Evolutionary conservation across 1,140 invertebrate species (phyloP), one percentile per base, ranked within the genome.

Genomic region (Luehdorfia chinensis): DNA sequence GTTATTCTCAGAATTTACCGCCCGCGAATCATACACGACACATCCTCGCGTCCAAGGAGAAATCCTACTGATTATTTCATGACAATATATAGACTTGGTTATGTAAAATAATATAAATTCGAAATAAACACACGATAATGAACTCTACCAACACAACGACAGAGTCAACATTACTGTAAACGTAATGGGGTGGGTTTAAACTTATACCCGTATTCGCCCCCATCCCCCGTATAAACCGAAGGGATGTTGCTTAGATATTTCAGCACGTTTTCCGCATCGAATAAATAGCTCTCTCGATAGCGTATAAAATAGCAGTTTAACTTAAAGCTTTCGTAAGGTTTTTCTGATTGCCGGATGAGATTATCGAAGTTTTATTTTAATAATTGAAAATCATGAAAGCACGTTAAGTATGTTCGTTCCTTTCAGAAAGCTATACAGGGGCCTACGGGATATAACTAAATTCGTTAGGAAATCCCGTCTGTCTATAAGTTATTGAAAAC

Each of bases 21-120:
- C 13, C 5, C 11, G 14, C 11, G 4, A 12, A n/a, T 28, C 14
- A 6, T 15, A 21, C 4, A 36, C 50, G 47, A 28, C 8, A 56
- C 65, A 50, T 48, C 47, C 32, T 32, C 41, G 14, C 23, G 11
- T 30, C 34, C 43, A 41, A 57, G 58, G 58, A 48, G 34, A 50
- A 55, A 49, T 51, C 55, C 66, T 78, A 81, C 77, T 81, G 77
- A 78, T 81, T 81, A 81, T 81, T 81, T 81, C 68, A 81, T 68
- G 53, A 55, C 41, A 54, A 75, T 64, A 70, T 52, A 65, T 71
- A 75, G 56, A 59, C 65, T 54, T 64, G 57, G 63, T 66, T 71
- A 76, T 76, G 61, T 69, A 69, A 66, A 76, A 73, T 69, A 68
- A 66, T 66, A 67, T 68, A 65, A 61, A 73, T 64, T 62, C 27